A percentile compares a stretch with the other conserved stretches of the same genome.
Evolutionary conservation across 2,797 vertebrate genomes (phyloP).

Genomic region (Clamator glandarius): DNA sequence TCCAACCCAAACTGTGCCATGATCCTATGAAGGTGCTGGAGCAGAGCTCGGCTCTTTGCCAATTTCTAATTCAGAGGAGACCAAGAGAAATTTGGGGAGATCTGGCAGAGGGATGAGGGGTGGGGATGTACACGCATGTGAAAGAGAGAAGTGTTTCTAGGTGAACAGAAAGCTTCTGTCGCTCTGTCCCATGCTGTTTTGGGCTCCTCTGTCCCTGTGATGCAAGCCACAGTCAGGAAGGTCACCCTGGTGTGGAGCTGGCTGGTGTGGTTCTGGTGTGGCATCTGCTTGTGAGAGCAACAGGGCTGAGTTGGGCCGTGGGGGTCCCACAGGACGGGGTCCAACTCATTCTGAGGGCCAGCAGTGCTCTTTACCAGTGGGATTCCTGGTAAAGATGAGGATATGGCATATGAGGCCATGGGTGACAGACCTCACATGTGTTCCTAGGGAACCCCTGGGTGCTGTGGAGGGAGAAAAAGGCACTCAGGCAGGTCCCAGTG

Average conservation of each 20-base stretch:
- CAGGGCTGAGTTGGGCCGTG: not conserved
- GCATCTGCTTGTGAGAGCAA: not conserved
- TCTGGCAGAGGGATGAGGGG: not conserved
- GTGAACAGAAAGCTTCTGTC: not conserved
- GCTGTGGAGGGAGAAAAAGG: not conserved
- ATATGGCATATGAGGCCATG: fast-evolving
- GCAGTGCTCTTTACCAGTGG: fast-evolving
- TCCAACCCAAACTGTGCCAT: too few relatives aligned
- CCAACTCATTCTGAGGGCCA: not conserved
- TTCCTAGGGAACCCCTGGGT: not conserved
- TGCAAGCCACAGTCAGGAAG: fast-evolving
- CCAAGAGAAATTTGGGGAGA: not conserved
- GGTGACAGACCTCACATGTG: not conserved
- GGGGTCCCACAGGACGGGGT: fast-evolving
- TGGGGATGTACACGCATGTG: not conserved
- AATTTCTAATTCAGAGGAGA: not conserved
- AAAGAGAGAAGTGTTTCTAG: not conserved
- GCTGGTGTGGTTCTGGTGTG: not conserved
- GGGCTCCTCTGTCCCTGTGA: not conserved
- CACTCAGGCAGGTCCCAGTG: not conserved
- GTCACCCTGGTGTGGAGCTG: fast-evolving
- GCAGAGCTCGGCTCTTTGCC: not conserved
- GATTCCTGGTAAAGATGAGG: too few relatives aligned
- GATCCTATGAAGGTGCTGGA: not conserved
- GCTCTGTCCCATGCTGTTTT: not conserved